Evolutionary conservation across 1,140 invertebrate genomes (phyloP), one percentile per base, ranked within the genome.

Genomic region (Neodiprion lecontei): DNA sequence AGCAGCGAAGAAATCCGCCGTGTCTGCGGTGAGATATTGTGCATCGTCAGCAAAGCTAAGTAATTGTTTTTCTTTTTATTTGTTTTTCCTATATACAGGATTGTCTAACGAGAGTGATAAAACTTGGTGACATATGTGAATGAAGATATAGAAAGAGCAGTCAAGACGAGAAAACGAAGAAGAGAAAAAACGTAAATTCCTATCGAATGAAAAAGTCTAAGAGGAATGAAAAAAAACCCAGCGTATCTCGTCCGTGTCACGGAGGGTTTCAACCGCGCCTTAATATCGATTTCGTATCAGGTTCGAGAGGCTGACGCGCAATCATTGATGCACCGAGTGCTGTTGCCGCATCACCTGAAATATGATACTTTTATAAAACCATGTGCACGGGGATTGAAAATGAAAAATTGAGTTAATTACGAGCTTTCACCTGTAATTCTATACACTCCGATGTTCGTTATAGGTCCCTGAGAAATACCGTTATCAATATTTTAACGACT

Each of bases 41-140:
- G 53, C 11, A 61, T 61, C 53, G 53, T 61, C 53, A 14, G 53
- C 53, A 17, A 17, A 61, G 53, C 53, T 61, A 61, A 61, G 53
- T 61, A 61, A 61, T 61, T 61, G 53, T 61, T 61, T 61, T 61
- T 14, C n/a, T 61, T 61, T 61, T 61, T 7, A 61, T 61, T 61
- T 61, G 53, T 5, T 61, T 61, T 61, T 61, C n/a, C 8, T 9
- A 14, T 61, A 12, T 14, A 21, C 17, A 12, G 53, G 53, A 14
- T 17, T 61, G 53, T 61, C 11, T 12, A 17, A 61, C 53, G 53
- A 7, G 53, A 40, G 11, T 61, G 53, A 61, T 61, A 61, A 61
- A 61, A 61, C 11, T 14, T 17, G 11, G 53, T 9, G 53, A 61
- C 53, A 7, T 61, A 40, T 40, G 28, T 40, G 11, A 17, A 14